These are phyloP conservation scores for Habroteleia sp. DNA, from an alignment of 2,888 invertebrate species.

Conservation along the genomic window DNA sequence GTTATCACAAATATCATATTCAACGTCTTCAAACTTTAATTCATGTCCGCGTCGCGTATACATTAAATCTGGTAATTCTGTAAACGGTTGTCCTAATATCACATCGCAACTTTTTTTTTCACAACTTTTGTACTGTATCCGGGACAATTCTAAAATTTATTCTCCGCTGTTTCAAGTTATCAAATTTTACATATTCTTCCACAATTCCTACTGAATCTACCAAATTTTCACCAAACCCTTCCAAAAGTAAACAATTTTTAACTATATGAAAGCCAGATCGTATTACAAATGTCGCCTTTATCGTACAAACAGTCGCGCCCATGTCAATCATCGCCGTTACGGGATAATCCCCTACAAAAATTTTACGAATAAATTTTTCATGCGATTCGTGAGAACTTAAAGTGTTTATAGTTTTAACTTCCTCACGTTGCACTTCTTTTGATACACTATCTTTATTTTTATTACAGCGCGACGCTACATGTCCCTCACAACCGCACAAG, in stretches of 20 bases:
- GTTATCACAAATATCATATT: constrained; percentile 1
- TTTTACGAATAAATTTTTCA: constrained; percentile 2
- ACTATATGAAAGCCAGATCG: neutral
- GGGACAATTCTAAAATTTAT: constrained; percentile 29
- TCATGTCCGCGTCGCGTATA: constrained; percentile 20
- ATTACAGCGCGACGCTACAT: constrained; percentile 34
- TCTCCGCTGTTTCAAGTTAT: constrained; percentile 24
- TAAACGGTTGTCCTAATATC: constrained; percentile 32
- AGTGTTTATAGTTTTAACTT: neutral
- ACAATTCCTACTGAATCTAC: constrained; percentile 41
- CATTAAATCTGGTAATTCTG: constrained; percentile 16
- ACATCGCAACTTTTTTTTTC: no score
- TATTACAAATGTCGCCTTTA: neutral
- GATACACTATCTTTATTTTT: constrained; percentile 1
- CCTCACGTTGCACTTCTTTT: neutral
- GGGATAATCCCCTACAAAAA: neutral
- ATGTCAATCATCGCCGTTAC: neutral
- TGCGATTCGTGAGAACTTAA: neutral
- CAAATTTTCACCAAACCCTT: constrained; percentile 9
- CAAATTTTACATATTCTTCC: constrained; percentile 18
- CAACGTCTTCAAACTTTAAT: constrained; percentile 8
- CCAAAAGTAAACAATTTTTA: neutral
- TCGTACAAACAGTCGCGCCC: constrained; percentile 2
- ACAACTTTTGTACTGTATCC: constrained; percentile 18
- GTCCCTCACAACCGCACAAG: neutral